A percentile compares a stretch with the other conserved stretches of the same genome.
Conservation (phyloP, 2,113 vertebrate genomes). For the Dicentrarchus labrax region DNA sequence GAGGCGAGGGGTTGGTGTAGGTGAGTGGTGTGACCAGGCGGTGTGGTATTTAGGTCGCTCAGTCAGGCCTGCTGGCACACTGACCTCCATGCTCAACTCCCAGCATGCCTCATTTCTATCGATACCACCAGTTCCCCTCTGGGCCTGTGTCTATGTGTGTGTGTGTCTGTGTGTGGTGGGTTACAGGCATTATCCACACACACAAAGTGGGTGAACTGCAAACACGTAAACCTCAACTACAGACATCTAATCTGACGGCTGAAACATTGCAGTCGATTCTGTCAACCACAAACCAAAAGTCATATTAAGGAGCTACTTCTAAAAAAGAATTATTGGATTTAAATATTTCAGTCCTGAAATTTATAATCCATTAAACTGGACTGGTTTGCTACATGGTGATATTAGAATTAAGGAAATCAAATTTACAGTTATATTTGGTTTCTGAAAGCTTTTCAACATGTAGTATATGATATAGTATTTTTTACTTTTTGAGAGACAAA, state of each 20-base stretch:
- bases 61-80: slow-evolving; percentile 53
- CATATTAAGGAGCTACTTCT: too few species aligned
- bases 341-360: not conserved
- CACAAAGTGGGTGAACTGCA: slow-evolving; percentile 28
- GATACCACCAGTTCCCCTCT: slow-evolving; percentile 21
- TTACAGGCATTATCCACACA: not conserved
- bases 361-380: not conserved
- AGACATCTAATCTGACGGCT: not conserved
- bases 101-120: slow-evolving; percentile 59
- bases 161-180: slow-evolving; percentile 9
- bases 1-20: slow-evolving; percentile 19
- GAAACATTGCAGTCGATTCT: too few species aligned
- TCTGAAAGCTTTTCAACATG: not conserved
- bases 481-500: too few species aligned
- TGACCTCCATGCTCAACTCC: slow-evolving; percentile 54
- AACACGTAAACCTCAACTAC: not conserved
- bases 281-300: too few species aligned
- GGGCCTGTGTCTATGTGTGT: slow-evolving; percentile 3
- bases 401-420: not conserved
- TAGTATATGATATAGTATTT: too few species aligned
- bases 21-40: slow-evolving; percentile 15
- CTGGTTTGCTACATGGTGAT: not conserved
- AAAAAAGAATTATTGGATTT: not conserved
- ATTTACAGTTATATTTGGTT: not conserved
- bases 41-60: slow-evolving; percentile 44